A percentile compares a stretch with the other conserved stretches of the same genome.
phyloP scores from a whole-genome alignment of 2,888 invertebrate genomes.

The Eupithecia subfuscata region DNA sequence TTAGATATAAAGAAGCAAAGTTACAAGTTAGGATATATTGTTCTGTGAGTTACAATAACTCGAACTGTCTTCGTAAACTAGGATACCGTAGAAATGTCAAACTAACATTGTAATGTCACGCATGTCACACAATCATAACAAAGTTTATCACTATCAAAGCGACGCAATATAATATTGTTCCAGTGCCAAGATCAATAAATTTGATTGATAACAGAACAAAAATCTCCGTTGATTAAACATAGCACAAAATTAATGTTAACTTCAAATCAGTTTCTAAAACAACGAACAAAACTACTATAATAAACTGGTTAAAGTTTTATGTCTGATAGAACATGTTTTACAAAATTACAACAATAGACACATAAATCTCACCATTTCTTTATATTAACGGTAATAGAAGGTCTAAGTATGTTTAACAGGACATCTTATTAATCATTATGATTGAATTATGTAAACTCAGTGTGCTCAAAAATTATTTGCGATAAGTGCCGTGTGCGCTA shows the following conservation, averaged over 20 bases:
- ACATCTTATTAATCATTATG: not conserved
- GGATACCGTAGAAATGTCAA: not conserved
- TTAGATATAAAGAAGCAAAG: not conserved
- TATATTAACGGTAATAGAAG: not conserved
- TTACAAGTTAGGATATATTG: no score
- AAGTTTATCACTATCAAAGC: slow-evolving; percentile 13
- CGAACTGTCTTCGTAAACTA: slow-evolving; percentile 2
- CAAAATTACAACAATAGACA: not conserved
- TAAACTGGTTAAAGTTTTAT: not conserved
- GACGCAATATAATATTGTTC: slow-evolving; percentile 7
- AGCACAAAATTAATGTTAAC: not conserved
- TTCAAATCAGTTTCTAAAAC: not conserved
- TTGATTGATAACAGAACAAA: slow-evolving; percentile 3
- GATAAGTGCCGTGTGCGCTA: slow-evolving; percentile 26
- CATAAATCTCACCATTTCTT: slow-evolving; percentile 3
- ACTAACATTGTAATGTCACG: not conserved
- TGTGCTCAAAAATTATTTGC: not conserved
- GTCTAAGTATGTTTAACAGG: not conserved
- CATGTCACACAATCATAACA: slow-evolving; percentile 1
- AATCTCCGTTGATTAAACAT: not conserved
- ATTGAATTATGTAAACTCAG: not conserved
- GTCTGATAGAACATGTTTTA: not conserved
- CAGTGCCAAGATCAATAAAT: slow-evolving; percentile 22
- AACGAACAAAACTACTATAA: not conserved
- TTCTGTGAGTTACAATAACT: not conserved